Conservation (phyloP, 2,888 invertebrate genomes). For the Eristalinus sepulchralis region DNA sequence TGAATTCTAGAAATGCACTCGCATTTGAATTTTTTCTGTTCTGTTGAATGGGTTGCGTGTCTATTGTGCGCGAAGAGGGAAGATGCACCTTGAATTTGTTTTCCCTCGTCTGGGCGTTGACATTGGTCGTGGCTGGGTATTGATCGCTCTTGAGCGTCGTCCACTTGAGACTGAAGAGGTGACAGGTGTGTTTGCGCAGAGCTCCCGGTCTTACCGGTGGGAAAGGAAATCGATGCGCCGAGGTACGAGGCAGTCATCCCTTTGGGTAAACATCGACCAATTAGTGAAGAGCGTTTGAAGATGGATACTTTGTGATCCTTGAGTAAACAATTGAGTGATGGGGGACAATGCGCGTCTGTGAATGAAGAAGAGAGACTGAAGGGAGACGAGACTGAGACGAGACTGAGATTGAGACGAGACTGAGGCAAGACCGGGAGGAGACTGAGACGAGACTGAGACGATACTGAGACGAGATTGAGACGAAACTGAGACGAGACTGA, state of each 20-base stretch:
- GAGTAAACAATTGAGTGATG: not conserved
- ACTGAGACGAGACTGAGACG: too few species aligned
- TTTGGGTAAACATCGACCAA: not conserved
- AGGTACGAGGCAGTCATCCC: not conserved
- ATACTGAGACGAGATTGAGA: too few species aligned
- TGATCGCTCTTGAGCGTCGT: conserved; percentile 15
- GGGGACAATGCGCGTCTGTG: too few species aligned
- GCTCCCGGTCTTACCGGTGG: conserved; percentile 25
- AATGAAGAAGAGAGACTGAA: too few species aligned
- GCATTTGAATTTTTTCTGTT: conserved; percentile 47
- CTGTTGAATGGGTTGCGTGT: conserved; percentile 20
- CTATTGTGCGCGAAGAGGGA: not conserved
- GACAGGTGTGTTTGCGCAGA: conserved; percentile 25
- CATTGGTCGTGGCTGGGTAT: conserved; percentile 7
- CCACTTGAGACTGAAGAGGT: conserved; percentile 10
- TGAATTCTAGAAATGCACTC: conserved; percentile 60
- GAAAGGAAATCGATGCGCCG: not conserved
- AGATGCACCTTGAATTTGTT: conserved; percentile 12
- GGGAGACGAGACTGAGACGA: too few species aligned
- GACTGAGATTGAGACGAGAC: too few species aligned
- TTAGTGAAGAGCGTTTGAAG: not conserved
- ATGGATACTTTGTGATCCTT: not conserved
- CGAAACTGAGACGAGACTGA: too few species aligned
- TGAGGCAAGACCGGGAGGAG: too few species aligned
- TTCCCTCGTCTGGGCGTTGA: conserved; percentile 19